Evolutionary conservation across 2,888 invertebrate genomes (phyloP), one percentile per base, ranked within the genome.

Genomic region (Macroteleia sp.): DNA sequence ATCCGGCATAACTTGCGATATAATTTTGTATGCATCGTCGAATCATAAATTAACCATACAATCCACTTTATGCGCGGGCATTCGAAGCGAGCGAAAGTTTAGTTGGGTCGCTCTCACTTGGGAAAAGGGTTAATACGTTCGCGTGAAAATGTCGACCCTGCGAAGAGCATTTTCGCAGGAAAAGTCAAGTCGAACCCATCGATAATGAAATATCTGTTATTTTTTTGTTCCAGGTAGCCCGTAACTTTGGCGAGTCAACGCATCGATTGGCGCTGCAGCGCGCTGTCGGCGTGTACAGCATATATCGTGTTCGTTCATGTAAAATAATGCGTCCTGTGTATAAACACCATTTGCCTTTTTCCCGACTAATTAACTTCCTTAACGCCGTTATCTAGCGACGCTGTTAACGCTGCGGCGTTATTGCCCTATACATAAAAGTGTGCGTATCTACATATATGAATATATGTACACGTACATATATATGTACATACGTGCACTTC

Each of bases 361-460:
- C 74, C 62, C 61, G 64, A 70, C 69, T 67, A 74, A 78, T 74
- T 67, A 66, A 74, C 67, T 64, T 66, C 59, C 66, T 52, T 67
- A 76, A 79, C 62, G 77, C 62, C 62, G 75, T 69, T 75, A 67
- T 69, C 67, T 54, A 61, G 67, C 61, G 67, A 67, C 56, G 69
- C 62, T 62, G 69, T 61, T 56, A 46, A 61, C 67, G 67, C 67
- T 22, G 50, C 64, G 62, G 62, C 77, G 66, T 77, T 73, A 64
- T 71, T 73, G 59, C 42, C 48, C 76, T 62, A 75, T 67, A 75
- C 61, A 75, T 61, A 73, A 57, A 54, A 34, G 79, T 81, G 57
- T 61, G 81, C 81, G 82, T 82, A 83, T 85, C 83, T 84, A 85
- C 81, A 59, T 66, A 77, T 76, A 81, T 67, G 56, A 34, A 32